Base-by-base conservation (phyloP, 2,113 vertebrate genomes). In the Melanotaenia duboulayi region DNA sequence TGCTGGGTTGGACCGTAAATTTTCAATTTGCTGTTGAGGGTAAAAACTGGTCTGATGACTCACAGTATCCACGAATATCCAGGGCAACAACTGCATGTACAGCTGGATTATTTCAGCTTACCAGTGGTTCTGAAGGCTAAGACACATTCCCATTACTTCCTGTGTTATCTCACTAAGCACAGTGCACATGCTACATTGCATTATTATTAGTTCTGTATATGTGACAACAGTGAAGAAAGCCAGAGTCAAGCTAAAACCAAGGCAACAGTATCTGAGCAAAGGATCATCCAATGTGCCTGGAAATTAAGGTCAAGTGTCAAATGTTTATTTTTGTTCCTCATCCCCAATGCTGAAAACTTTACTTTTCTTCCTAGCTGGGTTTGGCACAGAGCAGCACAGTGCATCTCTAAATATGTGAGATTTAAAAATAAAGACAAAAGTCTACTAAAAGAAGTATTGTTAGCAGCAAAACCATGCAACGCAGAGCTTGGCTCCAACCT, bases 61-160 rank as follows among this genome's bases (percentile, higher is more conserved):
- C 61, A 65, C 46, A 65, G 66, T 42, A 71, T 78, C 23, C 64
- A 74, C 17, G 35, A 72, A 78, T 71, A 75, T 68, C 42, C 64
- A 54, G 40, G 51, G 51, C 54, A 74, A 76, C 64, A 56, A 71
- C 54, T 71, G 35, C 58, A 80, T 66, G 76, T 40, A 62, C 71
- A 83, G 48, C 57, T 73, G 76, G 76, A 86, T 86, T 80, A 87
- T 44, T 68, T 80, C 55, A 76, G 22, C 16, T 78, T 70, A 70
- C 49, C 52, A 62, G 49, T 76, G 63, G 48, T 64, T 84, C 71
- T 65, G 39, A 70, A 66, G 35, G 67, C 64, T 65, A 48, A 66
- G 73, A 76, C 81, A 78, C 65, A 61, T 40, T 64, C 42, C 68
- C 42, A 59, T 51, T 70, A 63, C 65, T 66, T 48, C 52, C 65